Conservation (phyloP, 1,140 invertebrate species). For the Drosophila tani region DNA sequence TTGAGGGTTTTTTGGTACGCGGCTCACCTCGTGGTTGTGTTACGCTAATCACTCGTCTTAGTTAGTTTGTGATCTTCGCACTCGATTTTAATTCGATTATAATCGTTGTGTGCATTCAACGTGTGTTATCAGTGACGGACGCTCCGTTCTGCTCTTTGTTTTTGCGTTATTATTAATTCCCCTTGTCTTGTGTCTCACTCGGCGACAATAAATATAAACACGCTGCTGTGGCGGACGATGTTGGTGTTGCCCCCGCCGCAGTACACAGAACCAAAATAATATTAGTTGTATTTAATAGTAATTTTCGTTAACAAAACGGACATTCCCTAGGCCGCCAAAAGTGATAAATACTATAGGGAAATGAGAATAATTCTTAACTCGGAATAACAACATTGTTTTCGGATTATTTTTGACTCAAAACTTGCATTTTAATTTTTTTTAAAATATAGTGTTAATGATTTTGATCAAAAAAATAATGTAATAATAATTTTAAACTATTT, state of each 20-base stretch:
- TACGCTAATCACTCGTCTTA: constrained; percentile 26
- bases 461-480: background rate
- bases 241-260: constrained; percentile 15
- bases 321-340: background rate
- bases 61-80: constrained; percentile 48
- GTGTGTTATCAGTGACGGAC: constrained; percentile 59
- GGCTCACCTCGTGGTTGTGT: background rate
- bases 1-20: background rate
- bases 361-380: background rate
- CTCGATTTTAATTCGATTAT: constrained; percentile 36
- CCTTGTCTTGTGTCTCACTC: constrained; percentile 35
- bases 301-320: background rate
- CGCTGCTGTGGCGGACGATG: constrained; percentile 22
- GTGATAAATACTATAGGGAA: background rate
- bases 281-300: background rate
- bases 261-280: constrained; percentile 3
- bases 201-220: constrained; percentile 49
- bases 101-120: constrained; percentile 47
- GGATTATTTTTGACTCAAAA: background rate
- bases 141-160: constrained; percentile 29
- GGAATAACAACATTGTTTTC: background rate
- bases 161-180: constrained; percentile 50
- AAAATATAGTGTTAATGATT: background rate
- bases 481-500: no score
- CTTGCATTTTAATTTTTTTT: background rate